A percentile compares a stretch with the other conserved stretches of the same genome.
Evolutionary conservation across 2,888 invertebrate species (phyloP).

Genomic region (Hipparchia sbordonii): DNA sequence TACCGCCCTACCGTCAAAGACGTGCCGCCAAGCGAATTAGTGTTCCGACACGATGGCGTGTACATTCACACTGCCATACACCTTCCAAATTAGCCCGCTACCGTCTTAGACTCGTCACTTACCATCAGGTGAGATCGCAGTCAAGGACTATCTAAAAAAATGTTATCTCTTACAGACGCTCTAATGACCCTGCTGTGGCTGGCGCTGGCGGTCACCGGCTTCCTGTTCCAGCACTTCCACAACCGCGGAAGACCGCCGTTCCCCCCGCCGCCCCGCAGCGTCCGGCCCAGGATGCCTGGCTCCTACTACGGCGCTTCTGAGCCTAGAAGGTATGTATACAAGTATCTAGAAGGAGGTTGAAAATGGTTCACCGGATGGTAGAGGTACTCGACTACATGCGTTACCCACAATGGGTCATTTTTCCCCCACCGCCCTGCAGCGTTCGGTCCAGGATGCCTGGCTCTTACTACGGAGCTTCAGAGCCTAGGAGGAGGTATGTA

Average conservation of each 20-base stretch:
- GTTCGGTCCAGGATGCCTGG: conserved; percentile 64
- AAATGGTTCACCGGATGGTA: no score
- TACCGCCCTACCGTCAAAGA: no score
- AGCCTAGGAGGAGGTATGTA: conserved; percentile 33
- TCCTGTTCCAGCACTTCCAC: conserved; percentile 79
- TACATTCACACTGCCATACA: no score
- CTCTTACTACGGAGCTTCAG: conserved; percentile 44
- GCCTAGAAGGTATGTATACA: conserved; percentile 31
- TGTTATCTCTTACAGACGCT: conserved; percentile 73
- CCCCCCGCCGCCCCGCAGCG: conserved; percentile 82
- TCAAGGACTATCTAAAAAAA: not conserved
- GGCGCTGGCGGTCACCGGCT: conserved; percentile 76
- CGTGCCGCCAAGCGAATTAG: no score
- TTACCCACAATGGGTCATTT: conserved; percentile 45
- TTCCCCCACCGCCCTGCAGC: conserved; percentile 83
- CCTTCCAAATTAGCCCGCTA: no score
- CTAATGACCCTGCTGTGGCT: conserved; percentile 81
- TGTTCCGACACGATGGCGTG: no score
- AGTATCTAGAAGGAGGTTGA: no score
- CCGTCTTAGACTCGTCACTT: no score
- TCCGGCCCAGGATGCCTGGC: conserved; percentile 62
- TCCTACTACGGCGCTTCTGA: conserved; percentile 45
- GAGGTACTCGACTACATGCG: no score
- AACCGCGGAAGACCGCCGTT: conserved; percentile 84
- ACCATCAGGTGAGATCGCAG: no score